Conservation (phyloP, 2,797 vertebrate species). For the Synanceia verrucosa region DNA sequence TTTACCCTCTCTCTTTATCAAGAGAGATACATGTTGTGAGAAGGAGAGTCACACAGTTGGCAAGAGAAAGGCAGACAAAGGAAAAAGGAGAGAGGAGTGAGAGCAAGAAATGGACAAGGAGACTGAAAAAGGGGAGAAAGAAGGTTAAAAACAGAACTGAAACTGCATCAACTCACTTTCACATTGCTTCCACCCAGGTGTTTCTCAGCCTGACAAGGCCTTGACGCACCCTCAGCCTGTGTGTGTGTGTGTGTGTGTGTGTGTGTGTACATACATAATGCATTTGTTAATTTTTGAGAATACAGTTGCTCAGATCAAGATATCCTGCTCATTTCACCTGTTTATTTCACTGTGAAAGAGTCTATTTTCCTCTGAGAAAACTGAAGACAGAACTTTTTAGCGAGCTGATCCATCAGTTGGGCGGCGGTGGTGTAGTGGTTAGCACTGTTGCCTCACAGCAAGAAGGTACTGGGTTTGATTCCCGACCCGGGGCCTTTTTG, state of each 20-base stretch:
- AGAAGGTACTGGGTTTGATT: too few species aligned
- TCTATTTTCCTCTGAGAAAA: too few species aligned
- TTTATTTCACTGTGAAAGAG: too few species aligned
- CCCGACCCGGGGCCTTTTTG: too few species aligned
- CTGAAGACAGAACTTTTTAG: too few species aligned
- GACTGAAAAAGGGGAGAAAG: not conserved
- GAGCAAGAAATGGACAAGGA: not conserved
- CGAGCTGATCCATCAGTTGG: too few species aligned
- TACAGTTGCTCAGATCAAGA: too few species aligned
- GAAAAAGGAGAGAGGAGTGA: slow-evolving; percentile 63
- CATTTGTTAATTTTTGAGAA: too few species aligned
- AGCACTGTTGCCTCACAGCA: too few species aligned
- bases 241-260: slow-evolving; percentile 6
- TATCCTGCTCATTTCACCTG: too few species aligned
- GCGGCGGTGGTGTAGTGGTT: too few species aligned
- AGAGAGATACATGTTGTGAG: slow-evolving; percentile 34
- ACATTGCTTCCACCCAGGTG: slow-evolving; percentile 85
- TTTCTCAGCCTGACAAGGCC: slow-evolving; percentile 86
- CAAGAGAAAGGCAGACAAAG: slow-evolving; percentile 20
- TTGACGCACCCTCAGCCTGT: slow-evolving; percentile 85
- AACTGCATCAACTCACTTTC: slow-evolving; percentile 91
- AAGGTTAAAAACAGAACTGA: slow-evolving; percentile 79
- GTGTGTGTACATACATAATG: too few species aligned
- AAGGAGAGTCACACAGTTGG: slow-evolving; percentile 21
- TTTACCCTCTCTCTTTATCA: slow-evolving; percentile 72